Base-by-base conservation (phyloP, 1,140 invertebrate genomes). In the Hypothenemus hampei region DNA sequence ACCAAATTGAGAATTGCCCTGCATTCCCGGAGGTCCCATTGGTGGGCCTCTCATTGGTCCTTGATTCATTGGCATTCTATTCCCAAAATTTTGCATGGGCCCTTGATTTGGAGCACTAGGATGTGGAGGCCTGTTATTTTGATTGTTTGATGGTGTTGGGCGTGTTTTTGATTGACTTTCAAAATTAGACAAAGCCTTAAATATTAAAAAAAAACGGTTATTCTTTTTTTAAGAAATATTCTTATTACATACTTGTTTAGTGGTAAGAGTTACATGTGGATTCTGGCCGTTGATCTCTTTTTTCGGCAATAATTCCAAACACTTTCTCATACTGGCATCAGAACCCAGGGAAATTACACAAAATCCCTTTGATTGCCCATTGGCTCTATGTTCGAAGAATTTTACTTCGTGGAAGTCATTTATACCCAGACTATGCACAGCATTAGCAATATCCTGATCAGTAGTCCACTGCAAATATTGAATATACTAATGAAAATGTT, bases 341-440 rank as follows among this genome's bases (percentile, higher is more conserved):
- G 93, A 97, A 10, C 88, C 90, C 39, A 97, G 76, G 2, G 91
- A 90, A 60, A 97, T 84, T 13, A 94, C 85, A 71, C 93, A 96
- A 73, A 96, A 96, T 33, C 97, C 97, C 80, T 99, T 99, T 0
- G 93, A 97, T 73, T 99, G 97, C 20, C 97, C 97, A 80, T 99
- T 99, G 8, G 92, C 90, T 64, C 97, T 83, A 76, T 99, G 99
- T 75, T 99, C 97, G 77, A 98, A 97, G 75, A 99, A 99, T 75
- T 98, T 98, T 10, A 99, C 93, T 71, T 99, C 97, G 58, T 96
- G 79, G 61, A 99, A 86, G 73, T 99, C 97, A 53, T 78, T 82
- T 3, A 98, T 87, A 16, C 95, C 96, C 60, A 97, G 78, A 57
- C 84, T 84, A 40, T 81, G 79, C 49, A 97, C 81, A 2, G 89